A percentile compares a stretch with the other conserved stretches of the same genome.
Evolutionary conservation across 2,797 vertebrate species (phyloP).

Genomic region (Serranus cabrilla): DNA sequence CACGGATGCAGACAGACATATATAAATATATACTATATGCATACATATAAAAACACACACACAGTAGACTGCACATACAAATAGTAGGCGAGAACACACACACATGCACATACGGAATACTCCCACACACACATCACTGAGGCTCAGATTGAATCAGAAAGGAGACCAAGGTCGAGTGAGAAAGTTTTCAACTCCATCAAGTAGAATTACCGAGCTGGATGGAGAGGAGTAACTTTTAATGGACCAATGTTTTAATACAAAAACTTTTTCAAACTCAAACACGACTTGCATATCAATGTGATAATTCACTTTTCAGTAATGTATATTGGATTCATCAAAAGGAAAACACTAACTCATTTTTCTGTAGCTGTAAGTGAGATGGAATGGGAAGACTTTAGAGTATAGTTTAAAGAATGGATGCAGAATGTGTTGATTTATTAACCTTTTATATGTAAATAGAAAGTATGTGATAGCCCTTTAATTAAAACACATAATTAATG

Average conservation of each 20-base stretch:
- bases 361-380: slow-evolving; percentile 4
- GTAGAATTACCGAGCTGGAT: slow-evolving; percentile 70
- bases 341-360: slow-evolving; percentile 25
- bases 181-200: slow-evolving; percentile 78
- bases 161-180: slow-evolving; percentile 70
- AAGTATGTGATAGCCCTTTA: background rate
- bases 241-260: slow-evolving; percentile 67
- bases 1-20: slow-evolving; percentile 49
- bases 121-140: slow-evolving; percentile 49
- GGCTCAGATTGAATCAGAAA: slow-evolving; percentile 75
- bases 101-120: slow-evolving; percentile 37
- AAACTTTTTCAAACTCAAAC: slow-evolving; percentile 66
- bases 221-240: slow-evolving; percentile 75
- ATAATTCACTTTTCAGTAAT: slow-evolving; percentile 56
- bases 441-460: background rate
- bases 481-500: background rate
- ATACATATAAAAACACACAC: slow-evolving; percentile 25
- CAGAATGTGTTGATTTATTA: slow-evolving; percentile 7
- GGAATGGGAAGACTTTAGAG: slow-evolving; percentile 7
- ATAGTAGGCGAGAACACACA: slow-evolving; percentile 15
- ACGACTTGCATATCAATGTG: slow-evolving; percentile 65
- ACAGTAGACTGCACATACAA: slow-evolving; percentile 17
- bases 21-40: slow-evolving; percentile 33
- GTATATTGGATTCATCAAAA: slow-evolving; percentile 48
- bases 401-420: background rate